These are phyloP conservation scores for Thamnophis sirtalis DNA, from an alignment of 2,113 vertebrate genomes.

Conservation along the genomic window DNA sequence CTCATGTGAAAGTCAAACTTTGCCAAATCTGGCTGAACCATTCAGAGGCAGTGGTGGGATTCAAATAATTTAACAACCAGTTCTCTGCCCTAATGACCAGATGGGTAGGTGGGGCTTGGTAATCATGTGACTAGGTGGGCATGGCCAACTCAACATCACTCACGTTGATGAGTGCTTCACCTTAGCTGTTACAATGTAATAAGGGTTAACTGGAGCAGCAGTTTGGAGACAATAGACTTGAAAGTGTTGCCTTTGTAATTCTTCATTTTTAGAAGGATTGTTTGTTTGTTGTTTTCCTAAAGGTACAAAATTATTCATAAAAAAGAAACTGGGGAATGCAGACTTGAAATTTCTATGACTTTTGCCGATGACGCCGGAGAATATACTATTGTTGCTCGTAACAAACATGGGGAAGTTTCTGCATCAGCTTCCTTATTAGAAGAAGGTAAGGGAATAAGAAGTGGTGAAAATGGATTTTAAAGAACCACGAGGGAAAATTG, in stretches of 20 bases:
- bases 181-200: no score
- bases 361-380: slow-evolving; percentile 98
- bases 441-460: slow-evolving; percentile 77
- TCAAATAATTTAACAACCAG: no score
- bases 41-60: neutral
- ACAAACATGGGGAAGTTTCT: slow-evolving; percentile 85
- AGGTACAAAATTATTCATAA: slow-evolving; percentile 93
- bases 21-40: neutral
- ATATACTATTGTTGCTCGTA: slow-evolving; percentile 86
- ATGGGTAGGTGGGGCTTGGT: no score
- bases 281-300: slow-evolving; percentile 7
- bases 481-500: neutral
- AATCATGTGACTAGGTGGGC: no score
- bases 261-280: neutral
- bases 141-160: no score
- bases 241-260: neutral
- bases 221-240: neutral
- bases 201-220: no score
- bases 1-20: neutral
- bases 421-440: slow-evolving; percentile 85
- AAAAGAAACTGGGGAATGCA: slow-evolving; percentile 90
- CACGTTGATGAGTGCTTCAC: no score
- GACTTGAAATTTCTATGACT: slow-evolving; percentile 95
- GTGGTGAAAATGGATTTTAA: neutral
- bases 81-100: no score